phyloP scores from a whole-genome alignment of 2,797 vertebrate genomes.

The Pipistrellus kuhlii region DNA sequence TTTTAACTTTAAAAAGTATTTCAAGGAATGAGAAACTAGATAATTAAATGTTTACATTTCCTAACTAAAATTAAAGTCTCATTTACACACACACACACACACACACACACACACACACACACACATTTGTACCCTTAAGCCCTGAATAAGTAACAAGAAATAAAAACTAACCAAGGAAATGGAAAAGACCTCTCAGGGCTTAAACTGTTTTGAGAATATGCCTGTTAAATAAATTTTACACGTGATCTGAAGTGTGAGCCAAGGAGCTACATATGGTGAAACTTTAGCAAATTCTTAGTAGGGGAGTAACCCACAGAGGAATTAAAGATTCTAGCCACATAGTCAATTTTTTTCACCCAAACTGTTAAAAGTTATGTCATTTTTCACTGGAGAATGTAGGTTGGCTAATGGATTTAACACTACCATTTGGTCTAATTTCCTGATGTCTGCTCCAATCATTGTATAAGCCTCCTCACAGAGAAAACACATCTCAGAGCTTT shows the following conservation, averaged over 20 bases:
- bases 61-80: slow-evolving; percentile 36
- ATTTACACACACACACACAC: not conserved
- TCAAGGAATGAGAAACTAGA: not conserved
- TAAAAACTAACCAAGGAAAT: slow-evolving; percentile 75
- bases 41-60: slow-evolving; percentile 11
- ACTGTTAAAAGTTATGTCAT: slow-evolving; percentile 84
- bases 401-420: slow-evolving; percentile 89
- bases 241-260: slow-evolving; percentile 64
- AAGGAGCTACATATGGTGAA: slow-evolving; percentile 83
- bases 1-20: slow-evolving; percentile 9
- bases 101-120: not conserved
- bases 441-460: slow-evolving; percentile 85
- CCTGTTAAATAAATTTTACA: slow-evolving; percentile 85
- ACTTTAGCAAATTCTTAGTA: slow-evolving; percentile 83
- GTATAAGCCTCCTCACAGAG: slow-evolving; percentile 69
- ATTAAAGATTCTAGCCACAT: slow-evolving; percentile 80
- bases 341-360: slow-evolving; percentile 82
- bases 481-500: slow-evolving; percentile 57
- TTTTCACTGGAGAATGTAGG: slow-evolving; percentile 79
- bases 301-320: slow-evolving; percentile 82
- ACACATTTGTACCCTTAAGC: not conserved
- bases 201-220: slow-evolving; percentile 72
- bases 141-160: slow-evolving; percentile 66
- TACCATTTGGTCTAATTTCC: slow-evolving; percentile 86
- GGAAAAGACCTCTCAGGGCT: slow-evolving; percentile 68